Conservation (phyloP, 2,888 invertebrate genomes). For the Pomacea canaliculata region DNA sequence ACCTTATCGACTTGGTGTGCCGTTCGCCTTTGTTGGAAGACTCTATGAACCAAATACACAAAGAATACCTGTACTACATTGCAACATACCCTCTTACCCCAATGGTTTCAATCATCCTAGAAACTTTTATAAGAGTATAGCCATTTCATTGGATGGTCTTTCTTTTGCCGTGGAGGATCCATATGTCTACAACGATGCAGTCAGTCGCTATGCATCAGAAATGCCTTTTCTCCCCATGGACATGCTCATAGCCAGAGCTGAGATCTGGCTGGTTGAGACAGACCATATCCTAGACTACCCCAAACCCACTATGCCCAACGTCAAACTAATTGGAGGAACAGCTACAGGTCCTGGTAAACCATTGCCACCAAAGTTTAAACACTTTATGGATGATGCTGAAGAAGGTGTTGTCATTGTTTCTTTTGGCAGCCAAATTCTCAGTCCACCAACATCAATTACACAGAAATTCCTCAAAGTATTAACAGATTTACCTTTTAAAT, state of each 20-base stretch:
- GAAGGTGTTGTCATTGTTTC: slow-evolving; percentile 41
- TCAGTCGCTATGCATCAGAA: slow-evolving; percentile 27
- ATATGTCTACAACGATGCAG: background rate
- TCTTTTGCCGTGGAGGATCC: background rate
- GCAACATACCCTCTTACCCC: slow-evolving; percentile 9
- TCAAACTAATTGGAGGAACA: slow-evolving; percentile 36
- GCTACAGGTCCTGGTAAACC: slow-evolving; percentile 35
- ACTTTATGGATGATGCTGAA: slow-evolving; percentile 32
- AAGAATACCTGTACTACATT: slow-evolving; percentile 18
- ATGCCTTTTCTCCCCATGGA: slow-evolving; percentile 11
- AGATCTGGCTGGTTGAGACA: slow-evolving; percentile 35
- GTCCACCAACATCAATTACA: slow-evolving; percentile 10
- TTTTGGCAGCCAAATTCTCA: slow-evolving; percentile 38
- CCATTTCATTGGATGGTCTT: background rate
- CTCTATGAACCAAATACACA: slow-evolving; percentile 8
- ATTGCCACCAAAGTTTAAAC: slow-evolving; percentile 37
- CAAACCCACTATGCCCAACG: slow-evolving; percentile 35
- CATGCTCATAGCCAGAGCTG: slow-evolving; percentile 25
- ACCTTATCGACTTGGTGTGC: slow-evolving; percentile 22
- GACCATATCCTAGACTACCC: slow-evolving; percentile 39
- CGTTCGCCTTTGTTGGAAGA: slow-evolving; percentile 24
- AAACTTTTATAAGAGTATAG: slow-evolving; percentile 9
- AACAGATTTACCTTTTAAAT: slow-evolving; percentile 19
- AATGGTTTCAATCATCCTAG: background rate
- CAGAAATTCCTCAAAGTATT: slow-evolving; percentile 22